Base-by-base conservation (phyloP, 2,888 invertebrate species). In the Lucinisca nassula region DNA sequence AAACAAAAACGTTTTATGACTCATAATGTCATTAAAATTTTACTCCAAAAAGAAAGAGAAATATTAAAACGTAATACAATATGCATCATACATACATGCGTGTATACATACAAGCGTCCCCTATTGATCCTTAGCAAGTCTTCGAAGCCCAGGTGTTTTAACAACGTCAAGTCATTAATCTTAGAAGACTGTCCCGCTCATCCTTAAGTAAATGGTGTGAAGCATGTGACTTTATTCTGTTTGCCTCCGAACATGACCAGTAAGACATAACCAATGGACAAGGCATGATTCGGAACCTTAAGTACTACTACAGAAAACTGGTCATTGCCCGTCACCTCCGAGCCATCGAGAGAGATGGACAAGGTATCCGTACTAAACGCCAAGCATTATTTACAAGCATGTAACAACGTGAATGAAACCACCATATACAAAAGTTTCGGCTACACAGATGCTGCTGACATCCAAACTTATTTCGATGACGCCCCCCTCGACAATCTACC, bases 141-240 rank as follows among this genome's bases (percentile, higher is more conserved):
- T n/a, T n/a, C n/a, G n/a, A n/a, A n/a, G n/a, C 35, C n/a, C n/a
- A n/a, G n/a, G n/a, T n/a, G n/a, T n/a, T n/a, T n/a, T n/a, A n/a
- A n/a, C n/a, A n/a, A n/a, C n/a, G n/a, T n/a, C n/a, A n/a, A n/a
- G n/a, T n/a, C n/a, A n/a, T n/a, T n/a, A n/a, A n/a, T n/a, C n/a
- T 30, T 92, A 87, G 91, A 93, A 80, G 91, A 90, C 80, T 92
- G 90, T 67, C 73, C 88, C 0, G 90, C 89, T 12, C 92, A 92
- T 61, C 92, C 91, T 24, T n/a, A 67, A 8, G 37, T 91, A 2
- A 70, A 79, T 21, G 78, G 75, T 21, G 73, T 93, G 30, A 81
- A 79, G n/a, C n/a, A 35, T 58, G 79, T 12, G 79, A 88, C 0
- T 30, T 55, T 93, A 1, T 76, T 90, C 21, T 93, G 92, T 82